Base-by-base conservation (phyloP, 2,113 vertebrate genomes). In the Nicator chloris region DNA sequence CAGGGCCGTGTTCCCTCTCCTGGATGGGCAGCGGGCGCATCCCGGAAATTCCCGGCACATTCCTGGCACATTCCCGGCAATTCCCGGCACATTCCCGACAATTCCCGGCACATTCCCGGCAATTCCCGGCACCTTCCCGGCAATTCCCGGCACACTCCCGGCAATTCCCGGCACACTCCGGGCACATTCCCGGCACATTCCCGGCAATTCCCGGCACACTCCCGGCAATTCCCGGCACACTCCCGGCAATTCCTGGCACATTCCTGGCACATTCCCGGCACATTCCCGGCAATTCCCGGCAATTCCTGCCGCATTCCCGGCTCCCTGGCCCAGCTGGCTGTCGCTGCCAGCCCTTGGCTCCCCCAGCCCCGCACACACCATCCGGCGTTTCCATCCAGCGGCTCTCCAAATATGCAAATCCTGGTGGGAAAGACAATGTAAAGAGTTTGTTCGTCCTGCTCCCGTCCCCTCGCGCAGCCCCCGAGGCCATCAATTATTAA, bases 401-500 rank as follows among this genome's bases (percentile, higher is more conserved):
- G 59, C 93, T 95, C 44, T 79, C 95, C 93, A 93, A 75, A 95
- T 19, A 76, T 76, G 90, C 95, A 91, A 92, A 96, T 95, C 93
- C 86, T 51, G 85, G 42, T 77, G 75, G 96, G 75, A 68, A 87
- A 91, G 93, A 50, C 88, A 77, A 73, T 63, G 92, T 69, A 47
- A 84, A 84, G 82, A 88, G 92, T 97, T 97, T 90, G 93, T 84
- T 96, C 88, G 75, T 91, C 95, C 94, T 73, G 87, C 89, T 88
- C 40, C 80, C 64, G 35, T 82, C 76, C 71, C 94, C 56, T 70
- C 7, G 16, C 19, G 0, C n/a, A 4, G 76, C 90, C 92, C 90
- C 85, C 53, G 39, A 81, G 95, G 97, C 88, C 47, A 88, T 97
- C 33, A 82, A 92, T 95, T 95, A 95, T 96, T 96, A 71, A 97